A percentile compares a stretch with the other conserved stretches of the same genome.
Conservation (phyloP, 2,888 invertebrate species). For the Lochmaea capreae region DNA sequence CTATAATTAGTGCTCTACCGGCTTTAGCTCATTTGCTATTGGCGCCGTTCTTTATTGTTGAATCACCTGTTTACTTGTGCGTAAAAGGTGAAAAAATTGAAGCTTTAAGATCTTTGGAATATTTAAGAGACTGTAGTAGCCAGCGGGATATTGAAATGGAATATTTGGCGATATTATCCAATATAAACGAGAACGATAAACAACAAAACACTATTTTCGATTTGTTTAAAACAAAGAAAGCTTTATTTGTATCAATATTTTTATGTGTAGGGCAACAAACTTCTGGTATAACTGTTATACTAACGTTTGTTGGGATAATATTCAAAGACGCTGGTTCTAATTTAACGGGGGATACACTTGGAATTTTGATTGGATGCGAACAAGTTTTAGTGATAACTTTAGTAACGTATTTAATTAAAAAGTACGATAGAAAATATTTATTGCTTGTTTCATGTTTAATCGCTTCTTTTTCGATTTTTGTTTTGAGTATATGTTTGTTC, state of each 20-base stretch:
- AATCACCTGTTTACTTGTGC: constrained; percentile 6
- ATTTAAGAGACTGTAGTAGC: neutral
- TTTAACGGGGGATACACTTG: neutral
- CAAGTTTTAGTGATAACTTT: neutral
- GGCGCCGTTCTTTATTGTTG: neutral
- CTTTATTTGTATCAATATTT: constrained; percentile 6
- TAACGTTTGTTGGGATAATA: neutral
- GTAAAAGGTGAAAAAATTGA: neutral
- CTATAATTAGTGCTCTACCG: neutral
- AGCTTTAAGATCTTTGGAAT: neutral
- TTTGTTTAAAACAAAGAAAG: neutral
- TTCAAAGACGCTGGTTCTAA: neutral
- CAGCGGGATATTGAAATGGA: neutral
- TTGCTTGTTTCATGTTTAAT: neutral
- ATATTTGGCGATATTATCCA: neutral
- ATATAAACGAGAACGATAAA: neutral
- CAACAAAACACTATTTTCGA: neutral
- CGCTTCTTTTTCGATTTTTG: neutral
- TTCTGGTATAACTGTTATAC: neutral
- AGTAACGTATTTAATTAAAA: neutral
- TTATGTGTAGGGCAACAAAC: neutral
- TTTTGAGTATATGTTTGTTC: neutral
- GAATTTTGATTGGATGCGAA: neutral
- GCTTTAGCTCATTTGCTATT: neutral
- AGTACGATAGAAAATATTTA: neutral